phyloP scores from a whole-genome alignment of 1,140 invertebrate genomes.

The Scaptomyza hsui region DNA sequence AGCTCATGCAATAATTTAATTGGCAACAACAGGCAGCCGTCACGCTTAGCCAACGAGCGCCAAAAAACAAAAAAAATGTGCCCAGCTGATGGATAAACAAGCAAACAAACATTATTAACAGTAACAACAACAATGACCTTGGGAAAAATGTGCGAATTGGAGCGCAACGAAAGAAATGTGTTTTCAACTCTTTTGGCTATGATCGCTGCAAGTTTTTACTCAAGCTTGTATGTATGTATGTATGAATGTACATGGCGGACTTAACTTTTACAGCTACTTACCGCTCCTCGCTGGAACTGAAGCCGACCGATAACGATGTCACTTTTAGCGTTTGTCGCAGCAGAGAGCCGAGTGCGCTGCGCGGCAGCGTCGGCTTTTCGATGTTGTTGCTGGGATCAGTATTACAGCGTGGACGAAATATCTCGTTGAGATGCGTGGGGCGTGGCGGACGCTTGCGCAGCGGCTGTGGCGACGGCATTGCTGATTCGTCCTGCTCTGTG shows the following conservation, averaged over 20 bases:
- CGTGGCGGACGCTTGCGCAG: conserved; percentile 34
- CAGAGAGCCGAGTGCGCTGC: conserved; percentile 58
- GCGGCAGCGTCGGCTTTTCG: conserved; percentile 26
- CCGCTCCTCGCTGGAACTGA: conserved; percentile 50
- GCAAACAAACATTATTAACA: conserved; percentile 23
- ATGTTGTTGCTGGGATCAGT: conserved; percentile 49
- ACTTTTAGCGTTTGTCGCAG: conserved; percentile 63
- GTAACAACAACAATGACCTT: conserved; percentile 22
- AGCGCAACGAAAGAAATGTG: conserved; percentile 27
- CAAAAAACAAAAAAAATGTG: conserved; percentile 39
- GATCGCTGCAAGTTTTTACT: not conserved
- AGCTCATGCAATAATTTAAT: conserved; percentile 51
- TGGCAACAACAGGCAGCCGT: conserved; percentile 33
- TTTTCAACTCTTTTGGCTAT: conserved; percentile 9
- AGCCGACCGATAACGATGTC: conserved; percentile 58
- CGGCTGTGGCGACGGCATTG: conserved; percentile 20
- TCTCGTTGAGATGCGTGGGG: conserved; percentile 35
- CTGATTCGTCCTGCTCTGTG: conserved; percentile 24
- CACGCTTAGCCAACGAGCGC: conserved; percentile 12
- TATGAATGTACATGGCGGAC: not conserved
- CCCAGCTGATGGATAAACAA: conserved; percentile 37
- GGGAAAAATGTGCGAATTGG: conserved; percentile 17
- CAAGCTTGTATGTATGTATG: no score
- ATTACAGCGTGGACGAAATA: conserved; percentile 56
- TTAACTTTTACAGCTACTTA: conserved; percentile 28